Evolutionary conservation across 1,140 invertebrate species (phyloP).

Genomic region (Halotydeus destructor): DNA sequence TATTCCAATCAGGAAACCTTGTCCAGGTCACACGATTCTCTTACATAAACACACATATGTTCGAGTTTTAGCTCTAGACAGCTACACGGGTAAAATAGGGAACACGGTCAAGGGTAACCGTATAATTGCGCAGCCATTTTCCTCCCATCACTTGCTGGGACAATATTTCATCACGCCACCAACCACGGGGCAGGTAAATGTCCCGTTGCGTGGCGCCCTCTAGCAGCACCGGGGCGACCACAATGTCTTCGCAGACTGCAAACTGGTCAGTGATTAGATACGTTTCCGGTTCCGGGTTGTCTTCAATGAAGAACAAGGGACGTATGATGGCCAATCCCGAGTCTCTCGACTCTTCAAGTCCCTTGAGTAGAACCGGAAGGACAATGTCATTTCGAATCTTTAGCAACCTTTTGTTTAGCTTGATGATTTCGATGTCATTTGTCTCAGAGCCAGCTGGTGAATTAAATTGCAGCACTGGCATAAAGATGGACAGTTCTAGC

Average conservation of each 20-base stretch:
- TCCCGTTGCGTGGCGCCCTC: conserved; percentile 37
- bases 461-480: conserved; percentile 77
- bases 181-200: conserved; percentile 63
- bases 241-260: conserved; percentile 64
- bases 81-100: conserved; percentile 52
- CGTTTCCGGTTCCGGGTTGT: conserved; percentile 39
- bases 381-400: conserved; percentile 30
- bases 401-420: conserved; percentile 46
- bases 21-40: no score
- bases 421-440: conserved; percentile 45
- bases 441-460: conserved; percentile 65
- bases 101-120: conserved; percentile 49
- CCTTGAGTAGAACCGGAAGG: conserved; percentile 20
- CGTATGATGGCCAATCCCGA: conserved; percentile 53
- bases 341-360: conserved; percentile 41
- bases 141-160: conserved; percentile 59
- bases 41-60: no score
- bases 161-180: conserved; percentile 74
- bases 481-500: conserved; percentile 75
- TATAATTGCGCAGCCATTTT: conserved; percentile 68
- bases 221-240: conserved; percentile 70
- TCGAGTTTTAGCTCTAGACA: no score
- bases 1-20: no score
- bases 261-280: conserved; percentile 66
- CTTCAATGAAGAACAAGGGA: not conserved